These are phyloP conservation scores for Cassiopea andromeda DNA, from an alignment of 30 jellyfish, hydroid and myxozoan species.

Conservation along the genomic window DNA sequence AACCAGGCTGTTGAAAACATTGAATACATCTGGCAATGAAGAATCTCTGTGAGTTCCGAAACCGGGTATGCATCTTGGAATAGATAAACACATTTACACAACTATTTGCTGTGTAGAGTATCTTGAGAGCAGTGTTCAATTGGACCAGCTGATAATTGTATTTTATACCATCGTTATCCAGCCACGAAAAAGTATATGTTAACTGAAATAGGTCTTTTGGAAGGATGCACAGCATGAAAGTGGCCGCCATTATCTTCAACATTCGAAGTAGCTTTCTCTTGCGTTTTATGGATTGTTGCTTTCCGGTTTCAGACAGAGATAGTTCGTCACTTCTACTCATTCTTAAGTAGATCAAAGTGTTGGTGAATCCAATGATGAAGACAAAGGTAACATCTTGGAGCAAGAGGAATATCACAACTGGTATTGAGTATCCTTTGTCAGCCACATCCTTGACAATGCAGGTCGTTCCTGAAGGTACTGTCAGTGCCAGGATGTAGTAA, in stretches of 20 bases:
- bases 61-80: constrained; percentile 81
- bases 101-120: constrained; percentile 83
- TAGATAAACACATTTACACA: constrained; percentile 91
- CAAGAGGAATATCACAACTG: constrained; percentile 55
- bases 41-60: not conserved
- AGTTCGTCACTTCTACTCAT: constrained; percentile 13
- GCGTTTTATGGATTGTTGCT: constrained; percentile 40
- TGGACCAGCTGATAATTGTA: constrained; percentile 27
- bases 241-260: constrained; percentile 66
- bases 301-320: constrained; percentile 15
- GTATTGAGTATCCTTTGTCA: constrained; percentile 51
- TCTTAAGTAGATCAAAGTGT: constrained; percentile 40
- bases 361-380: constrained; percentile 64
- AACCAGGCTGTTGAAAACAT: not conserved
- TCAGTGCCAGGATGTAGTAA: constrained; percentile 52
- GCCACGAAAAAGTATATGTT: constrained; percentile 76
- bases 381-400: constrained; percentile 70
- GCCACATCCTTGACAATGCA: constrained; percentile 55
- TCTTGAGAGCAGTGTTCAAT: constrained; percentile 72
- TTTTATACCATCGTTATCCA: constrained; percentile 48
- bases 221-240: constrained; percentile 65
- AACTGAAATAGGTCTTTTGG: constrained; percentile 89
- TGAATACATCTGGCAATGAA: not conserved
- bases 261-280: constrained; percentile 57
- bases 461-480: constrained; percentile 1